A percentile compares a stretch with the other conserved stretches of the same genome.
phyloP scores from a whole-genome alignment of 2,888 invertebrate species.

The Heliconius hortense region DNA sequence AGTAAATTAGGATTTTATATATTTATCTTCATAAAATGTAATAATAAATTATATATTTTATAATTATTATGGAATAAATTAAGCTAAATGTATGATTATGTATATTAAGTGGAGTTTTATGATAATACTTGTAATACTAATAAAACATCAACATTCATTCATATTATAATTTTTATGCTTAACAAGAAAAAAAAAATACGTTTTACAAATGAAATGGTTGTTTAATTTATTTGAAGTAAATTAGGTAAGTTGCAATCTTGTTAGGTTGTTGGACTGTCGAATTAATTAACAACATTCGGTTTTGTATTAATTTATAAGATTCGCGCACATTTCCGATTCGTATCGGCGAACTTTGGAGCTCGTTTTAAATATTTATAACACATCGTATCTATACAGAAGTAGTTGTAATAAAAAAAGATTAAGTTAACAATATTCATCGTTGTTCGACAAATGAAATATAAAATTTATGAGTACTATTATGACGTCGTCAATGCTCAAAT shows the following conservation, averaged over 20 bases:
- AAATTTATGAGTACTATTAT: background rate
- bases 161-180: background rate
- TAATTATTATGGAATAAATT: conserved; percentile 2
- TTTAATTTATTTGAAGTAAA: background rate
- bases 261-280: background rate
- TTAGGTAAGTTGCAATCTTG: background rate
- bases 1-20: background rate
- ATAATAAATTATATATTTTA: background rate
- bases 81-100: background rate
- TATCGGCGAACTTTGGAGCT: conserved; percentile 1
- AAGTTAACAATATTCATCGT: background rate
- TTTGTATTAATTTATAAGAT: background rate
- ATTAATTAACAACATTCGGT: background rate
- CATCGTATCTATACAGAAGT: background rate
- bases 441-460: no score
- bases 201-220: background rate
- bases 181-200: background rate
- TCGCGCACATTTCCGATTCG: background rate
- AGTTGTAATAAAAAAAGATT: background rate
- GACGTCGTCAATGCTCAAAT: background rate
- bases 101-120: conserved; percentile 16
- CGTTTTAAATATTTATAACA: background rate
- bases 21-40: background rate
- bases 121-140: conserved; percentile 11
- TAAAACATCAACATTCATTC: conserved; percentile 16